Evolutionary conservation across 2,113 vertebrate genomes (phyloP).

Genomic region (Haemorhous mexicanus): DNA sequence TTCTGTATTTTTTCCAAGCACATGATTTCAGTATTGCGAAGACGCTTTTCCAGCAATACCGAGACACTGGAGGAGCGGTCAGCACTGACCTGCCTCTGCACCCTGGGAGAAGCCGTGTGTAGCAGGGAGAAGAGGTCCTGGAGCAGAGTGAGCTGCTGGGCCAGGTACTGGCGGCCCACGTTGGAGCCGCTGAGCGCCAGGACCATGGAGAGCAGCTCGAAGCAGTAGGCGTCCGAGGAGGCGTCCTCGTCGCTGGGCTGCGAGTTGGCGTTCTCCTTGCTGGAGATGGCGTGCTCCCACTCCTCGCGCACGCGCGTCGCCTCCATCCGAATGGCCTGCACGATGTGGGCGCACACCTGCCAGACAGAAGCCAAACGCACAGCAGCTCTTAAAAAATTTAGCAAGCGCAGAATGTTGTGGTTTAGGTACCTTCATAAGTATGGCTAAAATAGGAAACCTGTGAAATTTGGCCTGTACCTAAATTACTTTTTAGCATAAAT

Average conservation of each 20-base stretch:
- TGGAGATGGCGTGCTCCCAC: slow-evolving; percentile 98
- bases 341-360: slow-evolving; percentile 96
- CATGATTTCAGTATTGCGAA: not conserved
- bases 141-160: slow-evolving; percentile 94
- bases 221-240: slow-evolving; percentile 95
- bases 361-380: not conserved
- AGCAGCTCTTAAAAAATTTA: fast-evolving
- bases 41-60: not conserved
- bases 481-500: not conserved
- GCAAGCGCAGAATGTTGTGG: fast-evolving
- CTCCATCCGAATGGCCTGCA: slow-evolving; percentile 98
- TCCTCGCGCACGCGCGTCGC: slow-evolving; percentile 96
- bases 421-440: not conserved
- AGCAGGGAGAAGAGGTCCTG: slow-evolving; percentile 97
- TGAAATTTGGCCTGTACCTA: too few relatives aligned
- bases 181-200: slow-evolving; percentile 96
- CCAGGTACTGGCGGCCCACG: slow-evolving; percentile 93
- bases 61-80: fast-evolving
- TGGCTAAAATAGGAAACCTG: not conserved
- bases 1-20: fast-evolving
- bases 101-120: slow-evolving; percentile 94
- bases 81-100: slow-evolving; percentile 91
- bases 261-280: slow-evolving; percentile 98
- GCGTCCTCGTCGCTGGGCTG: slow-evolving; percentile 95
- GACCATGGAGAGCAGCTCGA: slow-evolving; percentile 97